These are phyloP conservation scores for Acronicta aceris DNA, from an alignment of 2,888 invertebrate genomes.

Conservation along the genomic window DNA sequence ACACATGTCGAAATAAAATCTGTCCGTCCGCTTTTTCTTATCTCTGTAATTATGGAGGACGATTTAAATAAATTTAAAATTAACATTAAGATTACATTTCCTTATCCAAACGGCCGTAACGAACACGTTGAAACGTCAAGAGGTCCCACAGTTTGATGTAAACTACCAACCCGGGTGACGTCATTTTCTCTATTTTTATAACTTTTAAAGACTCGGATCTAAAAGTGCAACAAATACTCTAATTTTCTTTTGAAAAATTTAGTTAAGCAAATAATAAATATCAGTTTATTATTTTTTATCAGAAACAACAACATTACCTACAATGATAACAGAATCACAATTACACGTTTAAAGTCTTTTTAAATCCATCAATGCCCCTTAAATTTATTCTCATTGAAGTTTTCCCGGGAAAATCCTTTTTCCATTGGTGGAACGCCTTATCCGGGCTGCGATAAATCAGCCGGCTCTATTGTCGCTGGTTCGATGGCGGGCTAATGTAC, in stretches of 20 bases:
- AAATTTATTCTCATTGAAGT: slow-evolving; percentile 73
- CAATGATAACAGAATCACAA: slow-evolving; percentile 43
- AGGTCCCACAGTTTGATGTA: slow-evolving; percentile 21
- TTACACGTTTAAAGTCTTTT: slow-evolving; percentile 57
- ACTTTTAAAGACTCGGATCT: not conserved
- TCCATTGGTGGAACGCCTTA: slow-evolving; percentile 73
- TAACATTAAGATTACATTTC: slow-evolving; percentile 51
- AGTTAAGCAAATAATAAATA: too few species aligned
- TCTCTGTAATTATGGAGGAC: slow-evolving; percentile 30
- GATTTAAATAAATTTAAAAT: slow-evolving; percentile 52
- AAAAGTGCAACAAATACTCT: not conserved
- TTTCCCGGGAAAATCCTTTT: slow-evolving; percentile 77
- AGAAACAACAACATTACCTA: slow-evolving; percentile 11
- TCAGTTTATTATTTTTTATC: too few species aligned
- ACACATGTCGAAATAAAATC: slow-evolving; percentile 37
- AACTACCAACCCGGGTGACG: slow-evolving; percentile 8
- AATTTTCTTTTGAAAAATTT: too few species aligned
- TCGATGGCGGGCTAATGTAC: slow-evolving; percentile 76
- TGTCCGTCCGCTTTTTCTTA: slow-evolving; percentile 44
- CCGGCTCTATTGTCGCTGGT: slow-evolving; percentile 73
- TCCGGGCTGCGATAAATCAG: slow-evolving; percentile 80
- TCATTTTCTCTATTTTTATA: not conserved
- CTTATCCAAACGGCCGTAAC: slow-evolving; percentile 47
- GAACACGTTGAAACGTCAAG: slow-evolving; percentile 26
- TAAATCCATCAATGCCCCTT: slow-evolving; percentile 67